Evolutionary conservation across 64 coral and sea anemone genomes (phyloP).

Genomic region (Montipora capricornis): DNA sequence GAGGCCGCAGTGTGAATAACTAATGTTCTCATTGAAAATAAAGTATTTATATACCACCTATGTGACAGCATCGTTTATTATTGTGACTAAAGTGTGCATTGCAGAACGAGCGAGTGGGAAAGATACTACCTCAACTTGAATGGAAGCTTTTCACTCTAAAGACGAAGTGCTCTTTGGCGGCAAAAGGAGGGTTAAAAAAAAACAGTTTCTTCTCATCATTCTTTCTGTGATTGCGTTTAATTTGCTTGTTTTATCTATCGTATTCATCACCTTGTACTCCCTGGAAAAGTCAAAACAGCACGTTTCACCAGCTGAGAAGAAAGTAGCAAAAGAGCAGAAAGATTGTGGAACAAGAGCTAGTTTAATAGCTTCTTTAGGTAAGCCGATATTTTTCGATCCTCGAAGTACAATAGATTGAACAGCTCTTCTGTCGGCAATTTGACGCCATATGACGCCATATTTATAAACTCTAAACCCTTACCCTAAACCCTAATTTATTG

Average conservation of each 20-base stretch:
- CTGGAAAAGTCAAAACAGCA: constrained; percentile 13
- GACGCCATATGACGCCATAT: not conserved
- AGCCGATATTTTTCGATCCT: not conserved
- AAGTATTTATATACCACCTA: too few relatives aligned
- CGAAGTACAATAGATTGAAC: too few relatives aligned
- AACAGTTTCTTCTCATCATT: not conserved
- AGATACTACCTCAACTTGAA: too few relatives aligned
- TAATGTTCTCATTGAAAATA: too few relatives aligned
- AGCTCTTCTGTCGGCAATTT: not conserved
- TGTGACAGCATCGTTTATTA: too few relatives aligned
- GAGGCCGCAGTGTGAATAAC: too few relatives aligned
- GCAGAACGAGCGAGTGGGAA: too few relatives aligned
- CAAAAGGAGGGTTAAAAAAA: not conserved
- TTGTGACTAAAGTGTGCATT: too few relatives aligned
- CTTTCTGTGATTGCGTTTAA: not conserved
- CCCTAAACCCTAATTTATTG: too few relatives aligned
- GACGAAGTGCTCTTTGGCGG: not conserved
- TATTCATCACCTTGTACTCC: constrained; percentile 41
- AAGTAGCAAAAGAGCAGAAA: constrained; percentile 1
- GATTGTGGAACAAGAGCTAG: constrained; percentile 33
- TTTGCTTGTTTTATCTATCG: constrained; percentile 31
- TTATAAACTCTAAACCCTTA: too few relatives aligned
- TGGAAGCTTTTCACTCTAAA: too few relatives aligned
- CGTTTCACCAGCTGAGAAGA: not conserved
- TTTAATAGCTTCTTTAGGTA: not conserved